Base-by-base conservation (phyloP, 2,113 vertebrate species). In the Phodopus roborovskii region DNA sequence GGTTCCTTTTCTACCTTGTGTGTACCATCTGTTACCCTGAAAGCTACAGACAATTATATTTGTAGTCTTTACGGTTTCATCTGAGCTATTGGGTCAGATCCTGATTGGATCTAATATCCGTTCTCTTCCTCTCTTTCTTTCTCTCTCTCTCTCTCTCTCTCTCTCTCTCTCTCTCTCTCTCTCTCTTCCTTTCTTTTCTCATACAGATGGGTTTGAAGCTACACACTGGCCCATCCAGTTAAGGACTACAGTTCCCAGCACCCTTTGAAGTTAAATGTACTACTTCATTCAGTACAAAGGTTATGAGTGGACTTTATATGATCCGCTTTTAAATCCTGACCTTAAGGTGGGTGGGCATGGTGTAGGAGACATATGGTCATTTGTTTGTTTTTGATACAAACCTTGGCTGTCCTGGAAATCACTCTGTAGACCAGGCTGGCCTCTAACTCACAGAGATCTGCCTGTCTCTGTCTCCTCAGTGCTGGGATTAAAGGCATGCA, bases 61-160 rank as follows among this genome's bases (percentile, higher is more conserved):
- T 22, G 50, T 83, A 91, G n/a, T 75, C 78, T 56, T 56, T 53
- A 4, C 36, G 39, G 48, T 68, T 13, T 83, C 81, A 19, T 88
- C 28, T 36, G 64, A 71, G 64, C 45, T 77, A 13, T 30, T 39
- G 82, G 26, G 33, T 93, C 60, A 95, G 90, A 45, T 53, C 56
- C 45, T 71, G 58, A 79, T 39, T 45, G 26, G 70, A 58, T 39
- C 48, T 26, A 45, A 0, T 68, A 17, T 79, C 50, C 56, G 24
- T 88, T 96, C 39, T 92, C 30, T 77, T n/a, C 68, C 45, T 45
- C 45, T 96, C 39, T 92, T 24, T 96, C 36, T 77, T n/a, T 74
- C 45, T 45, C 45, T 96, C 39, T 92, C 30, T 96, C 36, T 92
- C 30, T 96, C 39, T 92, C 24, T 56, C 53, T 56, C 12, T 56